Evolutionary conservation across 2,797 vertebrate genomes (phyloP).

Genomic region (Tokudaia muenninki): DNA sequence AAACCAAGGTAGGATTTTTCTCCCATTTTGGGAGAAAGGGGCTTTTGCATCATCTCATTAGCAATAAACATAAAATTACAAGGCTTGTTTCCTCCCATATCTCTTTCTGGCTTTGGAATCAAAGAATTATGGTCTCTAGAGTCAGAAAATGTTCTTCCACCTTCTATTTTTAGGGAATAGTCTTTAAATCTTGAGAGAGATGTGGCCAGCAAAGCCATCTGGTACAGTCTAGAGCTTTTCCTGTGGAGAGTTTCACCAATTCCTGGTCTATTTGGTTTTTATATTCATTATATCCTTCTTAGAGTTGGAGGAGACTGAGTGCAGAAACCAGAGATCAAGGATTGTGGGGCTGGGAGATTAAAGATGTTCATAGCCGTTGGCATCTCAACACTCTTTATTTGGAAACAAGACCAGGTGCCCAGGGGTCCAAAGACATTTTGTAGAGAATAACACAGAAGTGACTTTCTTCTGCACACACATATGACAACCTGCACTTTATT

Average conservation of each 20-base stretch:
- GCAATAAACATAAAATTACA: background rate
- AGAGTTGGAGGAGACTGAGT: background rate
- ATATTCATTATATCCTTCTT: background rate
- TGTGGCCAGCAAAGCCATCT: background rate
- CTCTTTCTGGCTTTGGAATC: background rate
- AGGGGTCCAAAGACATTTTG: background rate
- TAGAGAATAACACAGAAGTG: background rate
- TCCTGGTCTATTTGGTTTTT: background rate
- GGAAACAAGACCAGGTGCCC: background rate
- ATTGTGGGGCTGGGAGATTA: background rate
- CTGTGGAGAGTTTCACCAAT: background rate
- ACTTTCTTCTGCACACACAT: background rate
- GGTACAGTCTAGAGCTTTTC: background rate
- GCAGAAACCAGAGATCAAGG: background rate
- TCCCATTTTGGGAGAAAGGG: background rate
- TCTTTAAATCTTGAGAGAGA: background rate
- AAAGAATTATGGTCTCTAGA: background rate
- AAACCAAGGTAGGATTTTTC: background rate
- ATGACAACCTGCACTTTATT: too few relatives aligned
- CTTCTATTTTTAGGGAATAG: background rate
- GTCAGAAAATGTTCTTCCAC: background rate
- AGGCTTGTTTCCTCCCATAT: background rate
- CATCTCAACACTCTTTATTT: background rate
- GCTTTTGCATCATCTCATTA: background rate
- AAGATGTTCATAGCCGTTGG: background rate